phyloP scores from a whole-genome alignment of 1,140 invertebrate species.

The Tigriopus japonicus region DNA sequence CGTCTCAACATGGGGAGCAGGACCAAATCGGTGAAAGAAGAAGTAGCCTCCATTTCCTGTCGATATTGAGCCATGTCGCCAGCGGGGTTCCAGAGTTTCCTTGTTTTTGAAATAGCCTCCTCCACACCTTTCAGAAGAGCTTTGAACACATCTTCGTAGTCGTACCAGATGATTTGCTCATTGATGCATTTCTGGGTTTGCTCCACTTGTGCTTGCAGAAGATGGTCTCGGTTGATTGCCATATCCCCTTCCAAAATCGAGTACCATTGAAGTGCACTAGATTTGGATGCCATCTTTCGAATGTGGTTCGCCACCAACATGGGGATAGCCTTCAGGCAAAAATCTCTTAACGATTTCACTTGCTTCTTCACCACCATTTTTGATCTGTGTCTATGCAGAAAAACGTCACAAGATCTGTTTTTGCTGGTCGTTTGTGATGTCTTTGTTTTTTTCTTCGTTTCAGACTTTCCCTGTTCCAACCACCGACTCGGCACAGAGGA shows the following conservation, averaged over 20 bases:
- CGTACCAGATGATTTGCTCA: neutral
- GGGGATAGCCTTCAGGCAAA: too few species aligned
- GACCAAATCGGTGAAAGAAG: neutral
- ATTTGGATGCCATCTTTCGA: constrained; percentile 6
- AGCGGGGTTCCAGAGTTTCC: neutral
- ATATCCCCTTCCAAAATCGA: neutral
- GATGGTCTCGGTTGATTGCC: neutral
- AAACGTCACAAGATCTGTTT: too few species aligned
- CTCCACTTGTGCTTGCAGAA: neutral
- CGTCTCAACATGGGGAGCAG: neutral
- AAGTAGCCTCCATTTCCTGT: neutral
- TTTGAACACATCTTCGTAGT: neutral
- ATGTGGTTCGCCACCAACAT: neutral
- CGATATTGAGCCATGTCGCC: neutral
- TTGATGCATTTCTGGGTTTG: neutral
- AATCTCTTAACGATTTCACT: too few species aligned
- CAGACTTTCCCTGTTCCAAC: too few species aligned
- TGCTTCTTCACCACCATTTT: too few species aligned
- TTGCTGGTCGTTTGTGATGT: too few species aligned
- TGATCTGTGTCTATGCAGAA: too few species aligned
- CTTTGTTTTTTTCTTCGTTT: too few species aligned
- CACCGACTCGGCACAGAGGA: too few species aligned
- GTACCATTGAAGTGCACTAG: neutral
- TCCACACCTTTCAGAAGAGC: neutral
- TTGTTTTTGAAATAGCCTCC: neutral